phyloP scores from a whole-genome alignment of 1,140 invertebrate genomes.

The Alviniconcha marisindica region DNA sequence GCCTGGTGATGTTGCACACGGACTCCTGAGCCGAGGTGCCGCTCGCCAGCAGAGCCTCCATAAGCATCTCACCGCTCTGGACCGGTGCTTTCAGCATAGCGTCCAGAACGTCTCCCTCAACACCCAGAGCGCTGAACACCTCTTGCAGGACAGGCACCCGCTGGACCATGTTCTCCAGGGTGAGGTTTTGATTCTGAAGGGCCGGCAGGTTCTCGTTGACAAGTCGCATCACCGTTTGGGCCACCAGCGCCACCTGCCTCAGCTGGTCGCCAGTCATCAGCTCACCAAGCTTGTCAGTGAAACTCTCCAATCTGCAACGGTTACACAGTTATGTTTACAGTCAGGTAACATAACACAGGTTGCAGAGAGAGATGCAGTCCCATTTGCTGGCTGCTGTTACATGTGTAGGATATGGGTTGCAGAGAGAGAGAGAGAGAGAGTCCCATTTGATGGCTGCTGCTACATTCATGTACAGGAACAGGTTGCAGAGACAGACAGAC shows the following conservation, averaged over 20 bases:
- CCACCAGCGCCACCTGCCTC: conserved; percentile 38
- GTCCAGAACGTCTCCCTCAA: conserved; percentile 39
- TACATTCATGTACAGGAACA: no score
- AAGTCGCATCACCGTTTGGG: conserved; percentile 42
- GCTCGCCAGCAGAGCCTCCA: conserved; percentile 37
- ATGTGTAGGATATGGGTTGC: no score
- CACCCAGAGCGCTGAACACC: conserved; percentile 41
- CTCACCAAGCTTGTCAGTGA: conserved; percentile 25
- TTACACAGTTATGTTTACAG: no score
- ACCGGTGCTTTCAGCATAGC: conserved; percentile 46
- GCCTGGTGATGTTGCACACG: neutral
- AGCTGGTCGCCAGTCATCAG: conserved; percentile 41
- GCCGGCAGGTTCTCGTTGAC: conserved; percentile 45
- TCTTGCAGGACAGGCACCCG: conserved; percentile 43
- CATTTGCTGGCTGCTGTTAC: no score
- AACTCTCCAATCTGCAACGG: conserved; percentile 39
- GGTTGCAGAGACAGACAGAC: no score
- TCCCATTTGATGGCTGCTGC: no score
- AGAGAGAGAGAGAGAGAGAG: no score
- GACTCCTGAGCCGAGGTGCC: neutral
- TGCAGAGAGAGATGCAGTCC: no score
- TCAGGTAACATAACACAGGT: no score
- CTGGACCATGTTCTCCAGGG: conserved; percentile 44
- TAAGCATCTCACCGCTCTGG: conserved; percentile 42
- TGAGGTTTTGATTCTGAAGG: conserved; percentile 40